Base-by-base conservation (phyloP, 1,140 invertebrate genomes). In the Zophobas atratus region DNA sequence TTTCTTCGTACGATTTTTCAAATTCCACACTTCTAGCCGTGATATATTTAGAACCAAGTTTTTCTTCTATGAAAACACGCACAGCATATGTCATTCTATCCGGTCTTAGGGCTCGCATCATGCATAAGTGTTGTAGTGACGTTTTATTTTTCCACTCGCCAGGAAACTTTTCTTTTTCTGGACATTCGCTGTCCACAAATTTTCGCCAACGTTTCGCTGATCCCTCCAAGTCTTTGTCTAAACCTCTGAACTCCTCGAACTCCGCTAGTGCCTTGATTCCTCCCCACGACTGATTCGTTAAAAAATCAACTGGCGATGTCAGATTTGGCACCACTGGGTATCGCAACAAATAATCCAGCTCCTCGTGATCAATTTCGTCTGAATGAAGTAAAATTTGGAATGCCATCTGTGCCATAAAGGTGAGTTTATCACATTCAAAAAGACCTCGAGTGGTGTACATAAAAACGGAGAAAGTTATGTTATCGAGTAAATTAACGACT, bases 121-220 rank as follows among this genome's bases (percentile, higher is more conserved):
- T 98, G 85, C 97, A 98, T 0, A 99, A 87, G 84, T 93, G 92
- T 85, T 98, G 97, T 2, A 99, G 86, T 0, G 95, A 90, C 0
- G 92, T 91, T 86, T 97, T 98, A 83, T 96, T 96, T 85, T 98
- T 99, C 97, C 97, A 99, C 82, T 99, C 97, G 78, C 97, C 96
- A 0, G 97, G 97, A 79, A 98, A 92, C 86, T 97, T 97, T 85
- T 98, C 97, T 84, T 94, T 92, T 86, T 99, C 97, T 0, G 97
- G 97, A 49, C 91, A 92, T 86, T 98, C 97, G 57, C 94, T 94
- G 81, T 98, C 95, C 2, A 97, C 92, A 83, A 97, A 97, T 84
- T 97, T 97, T 82, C 94, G 94, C 97, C 91, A 86, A 38, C 95
- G 86, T 86, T 98, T 98, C 0, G 93, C 91, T 0, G 96, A 96